phyloP scores from a whole-genome alignment of 2,888 invertebrate species.

The Ferdinandea cuprea region DNA sequence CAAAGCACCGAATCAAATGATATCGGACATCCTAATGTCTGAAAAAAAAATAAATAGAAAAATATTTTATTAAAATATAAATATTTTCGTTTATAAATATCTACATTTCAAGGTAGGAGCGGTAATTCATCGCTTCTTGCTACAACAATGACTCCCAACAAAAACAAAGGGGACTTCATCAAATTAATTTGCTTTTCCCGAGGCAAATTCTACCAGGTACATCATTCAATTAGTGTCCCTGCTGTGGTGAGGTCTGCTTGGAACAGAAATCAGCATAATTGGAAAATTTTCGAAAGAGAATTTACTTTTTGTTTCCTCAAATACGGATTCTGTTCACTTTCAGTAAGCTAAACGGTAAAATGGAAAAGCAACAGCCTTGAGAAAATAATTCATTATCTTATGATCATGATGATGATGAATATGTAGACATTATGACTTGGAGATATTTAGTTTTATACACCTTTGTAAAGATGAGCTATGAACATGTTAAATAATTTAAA shows the following conservation, averaged over 20 bases:
- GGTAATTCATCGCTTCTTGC: constrained; percentile 26
- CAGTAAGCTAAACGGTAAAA: neutral
- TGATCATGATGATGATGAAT: constrained; percentile 22
- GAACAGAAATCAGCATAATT: constrained; percentile 46
- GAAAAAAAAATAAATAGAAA: constrained; percentile 35
- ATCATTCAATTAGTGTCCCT: constrained; percentile 65
- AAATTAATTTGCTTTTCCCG: constrained; percentile 33
- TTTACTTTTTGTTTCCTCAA: constrained; percentile 16
- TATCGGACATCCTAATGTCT: constrained; percentile 84
- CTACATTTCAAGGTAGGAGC: no score
- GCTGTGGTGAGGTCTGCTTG: neutral
- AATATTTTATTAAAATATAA: constrained; percentile 9
- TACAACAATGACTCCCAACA: neutral
- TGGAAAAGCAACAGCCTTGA: neutral
- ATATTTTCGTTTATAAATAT: no score
- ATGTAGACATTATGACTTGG: neutral
- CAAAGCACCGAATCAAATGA: constrained; percentile 91
- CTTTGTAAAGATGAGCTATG: neutral
- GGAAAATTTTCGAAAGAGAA: constrained; percentile 30
- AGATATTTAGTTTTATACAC: neutral
- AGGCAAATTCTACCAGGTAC: constrained; percentile 25
- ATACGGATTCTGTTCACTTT: neutral
- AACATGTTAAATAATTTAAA: neutral
- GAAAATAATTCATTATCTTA: neutral
- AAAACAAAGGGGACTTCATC: constrained; percentile 6